phyloP scores from a whole-genome alignment of 2,888 invertebrate genomes.

The Nephrotoma guestfalica region DNA sequence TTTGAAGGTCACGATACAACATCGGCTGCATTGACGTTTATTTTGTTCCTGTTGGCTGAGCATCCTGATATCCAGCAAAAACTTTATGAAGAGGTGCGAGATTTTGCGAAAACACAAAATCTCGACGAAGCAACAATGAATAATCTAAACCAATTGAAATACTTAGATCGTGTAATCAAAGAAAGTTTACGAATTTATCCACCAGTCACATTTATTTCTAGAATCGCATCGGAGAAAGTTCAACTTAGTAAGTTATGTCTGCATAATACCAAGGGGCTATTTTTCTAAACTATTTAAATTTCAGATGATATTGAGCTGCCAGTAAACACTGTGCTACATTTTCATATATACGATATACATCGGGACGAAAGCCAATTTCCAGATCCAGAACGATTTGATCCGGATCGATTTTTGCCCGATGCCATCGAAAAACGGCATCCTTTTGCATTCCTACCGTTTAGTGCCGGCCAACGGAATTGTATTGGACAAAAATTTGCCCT shows the following conservation, averaged over 20 bases:
- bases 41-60: slow-evolving; percentile 37
- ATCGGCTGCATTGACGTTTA: slow-evolving; percentile 36
- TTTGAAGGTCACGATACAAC: slow-evolving; percentile 52
- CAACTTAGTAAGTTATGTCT: slow-evolving; percentile 11
- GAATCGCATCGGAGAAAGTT: slow-evolving; percentile 24
- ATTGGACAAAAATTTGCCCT: slow-evolving; percentile 54
- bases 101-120: slow-evolving; percentile 25
- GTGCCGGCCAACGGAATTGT: slow-evolving; percentile 53
- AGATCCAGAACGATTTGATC: slow-evolving; percentile 44
- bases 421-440: slow-evolving; percentile 39
- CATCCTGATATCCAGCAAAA: slow-evolving; percentile 34
- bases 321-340: slow-evolving; percentile 33
- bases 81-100: slow-evolving; percentile 31
- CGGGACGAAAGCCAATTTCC: slow-evolving; percentile 46
- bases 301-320: slow-evolving; percentile 30
- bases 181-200: slow-evolving; percentile 40
- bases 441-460: slow-evolving; percentile 50
- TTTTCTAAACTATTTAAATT: slow-evolving; percentile 35
- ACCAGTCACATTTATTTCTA: slow-evolving; percentile 36
- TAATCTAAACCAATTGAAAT: slow-evolving; percentile 25
- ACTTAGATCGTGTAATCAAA: slow-evolving; percentile 40
- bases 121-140: slow-evolving; percentile 22
- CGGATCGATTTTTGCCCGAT: slow-evolving; percentile 38
- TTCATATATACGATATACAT: slow-evolving; percentile 49
- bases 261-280: slow-evolving; percentile 35